phyloP scores from a whole-genome alignment of 2,797 vertebrate species.

The Eulemur rubriventer region DNA sequence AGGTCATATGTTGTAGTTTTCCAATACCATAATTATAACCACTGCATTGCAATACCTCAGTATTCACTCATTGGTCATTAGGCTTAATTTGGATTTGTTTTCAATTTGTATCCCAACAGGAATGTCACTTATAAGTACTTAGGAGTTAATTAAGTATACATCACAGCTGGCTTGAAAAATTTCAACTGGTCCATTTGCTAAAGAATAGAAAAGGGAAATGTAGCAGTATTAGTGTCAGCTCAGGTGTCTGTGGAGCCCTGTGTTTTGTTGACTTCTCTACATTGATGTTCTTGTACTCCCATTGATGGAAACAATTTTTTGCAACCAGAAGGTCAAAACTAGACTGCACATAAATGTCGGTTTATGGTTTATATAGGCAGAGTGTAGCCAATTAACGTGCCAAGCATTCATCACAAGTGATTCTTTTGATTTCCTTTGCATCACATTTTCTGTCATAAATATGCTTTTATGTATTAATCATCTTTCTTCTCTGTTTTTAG shows the following conservation, averaged over 20 bases:
- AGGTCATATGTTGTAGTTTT: slow-evolving; percentile 10
- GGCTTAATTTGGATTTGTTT: slow-evolving; percentile 51
- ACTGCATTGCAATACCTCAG: neutral
- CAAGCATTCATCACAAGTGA: neutral
- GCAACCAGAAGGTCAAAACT: neutral
- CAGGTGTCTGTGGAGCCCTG: neutral
- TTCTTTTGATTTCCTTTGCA: neutral
- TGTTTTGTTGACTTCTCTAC: slow-evolving; percentile 15
- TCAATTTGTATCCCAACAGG: slow-evolving; percentile 30
- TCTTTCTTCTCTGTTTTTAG: slow-evolving; percentile 82
- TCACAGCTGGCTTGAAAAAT: slow-evolving; percentile 33
- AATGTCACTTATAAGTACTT: slow-evolving; percentile 37
- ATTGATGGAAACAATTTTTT: neutral
- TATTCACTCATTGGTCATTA: neutral
- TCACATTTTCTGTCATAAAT: neutral
- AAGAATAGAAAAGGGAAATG: neutral
- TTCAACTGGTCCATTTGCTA: neutral
- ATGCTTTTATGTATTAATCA: slow-evolving; percentile 35
- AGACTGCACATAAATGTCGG: neutral
- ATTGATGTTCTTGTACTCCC: neutral
- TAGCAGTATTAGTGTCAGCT: neutral
- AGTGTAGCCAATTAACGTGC: neutral
- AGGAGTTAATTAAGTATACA: slow-evolving; percentile 57
- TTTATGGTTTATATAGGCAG: neutral
- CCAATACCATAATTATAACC: neutral